Evolutionary conservation across 2,888 invertebrate species (phyloP).

Genomic region (Lycophotia porphyrea): DNA sequence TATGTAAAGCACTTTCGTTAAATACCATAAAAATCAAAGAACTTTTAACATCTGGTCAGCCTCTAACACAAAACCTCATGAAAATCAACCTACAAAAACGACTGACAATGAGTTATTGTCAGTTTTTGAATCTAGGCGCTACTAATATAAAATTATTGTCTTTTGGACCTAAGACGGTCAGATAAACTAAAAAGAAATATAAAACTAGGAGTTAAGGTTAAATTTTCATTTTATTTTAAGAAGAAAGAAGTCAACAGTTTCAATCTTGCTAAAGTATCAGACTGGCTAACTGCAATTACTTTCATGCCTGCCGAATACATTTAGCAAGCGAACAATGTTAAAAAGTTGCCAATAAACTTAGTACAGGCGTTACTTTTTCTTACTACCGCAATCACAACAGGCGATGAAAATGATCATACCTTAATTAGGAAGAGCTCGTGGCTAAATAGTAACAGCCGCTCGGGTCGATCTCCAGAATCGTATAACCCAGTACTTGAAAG

Average conservation of each 20-base stretch:
- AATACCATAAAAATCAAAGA: background rate
- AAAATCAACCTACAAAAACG: background rate
- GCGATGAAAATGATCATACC: background rate
- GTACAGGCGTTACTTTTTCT: slow-evolving; percentile 41
- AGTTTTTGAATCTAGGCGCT: background rate
- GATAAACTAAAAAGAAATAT: background rate
- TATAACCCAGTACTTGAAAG: no score
- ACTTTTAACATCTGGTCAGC: background rate
- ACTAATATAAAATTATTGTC: background rate
- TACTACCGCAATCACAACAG: background rate
- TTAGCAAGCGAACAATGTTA: slow-evolving; percentile 28
- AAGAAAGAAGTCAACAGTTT: background rate
- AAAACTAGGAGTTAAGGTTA: background rate
- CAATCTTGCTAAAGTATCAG: background rate
- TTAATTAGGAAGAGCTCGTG: background rate
- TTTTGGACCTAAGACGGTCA: background rate
- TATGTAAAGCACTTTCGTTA: no score
- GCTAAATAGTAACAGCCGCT: no score
- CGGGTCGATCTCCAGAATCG: no score
- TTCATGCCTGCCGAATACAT: slow-evolving; percentile 9
- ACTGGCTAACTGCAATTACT: background rate
- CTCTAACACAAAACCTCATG: background rate
- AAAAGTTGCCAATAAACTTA: slow-evolving; percentile 26
- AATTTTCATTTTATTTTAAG: background rate
- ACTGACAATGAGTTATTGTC: background rate